Conservation (phyloP, 2,797 vertebrate species). For the Rachycentron canadum region DNA sequence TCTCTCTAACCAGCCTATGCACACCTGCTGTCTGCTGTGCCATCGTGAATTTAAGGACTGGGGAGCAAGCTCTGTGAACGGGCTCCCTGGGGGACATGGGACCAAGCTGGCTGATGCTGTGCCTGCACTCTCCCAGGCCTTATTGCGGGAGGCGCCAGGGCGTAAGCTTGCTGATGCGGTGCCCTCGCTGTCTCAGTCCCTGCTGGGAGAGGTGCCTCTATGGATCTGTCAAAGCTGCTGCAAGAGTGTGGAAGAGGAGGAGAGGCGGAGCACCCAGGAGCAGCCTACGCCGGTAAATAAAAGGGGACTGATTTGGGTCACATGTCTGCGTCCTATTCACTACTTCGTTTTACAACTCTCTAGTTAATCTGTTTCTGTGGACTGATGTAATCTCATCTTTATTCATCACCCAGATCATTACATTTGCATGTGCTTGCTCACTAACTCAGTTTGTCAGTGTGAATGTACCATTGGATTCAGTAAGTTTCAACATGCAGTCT, state of each 20-base stretch:
- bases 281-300: constrained; percentile 91
- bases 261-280: constrained; percentile 93
- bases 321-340: constrained; percentile 25
- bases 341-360: constrained; percentile 16
- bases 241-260: constrained; percentile 98
- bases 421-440: constrained; percentile 18
- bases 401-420: constrained; percentile 3
- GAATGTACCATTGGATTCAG: constrained; percentile 1
- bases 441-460: not conserved
- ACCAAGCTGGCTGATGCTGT: constrained; percentile 89
- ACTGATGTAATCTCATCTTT: not conserved
- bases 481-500: constrained; percentile 11
- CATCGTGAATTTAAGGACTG: constrained; percentile 98
- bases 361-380: not conserved
- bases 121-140: constrained; percentile 95
- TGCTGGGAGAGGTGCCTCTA: constrained; percentile 97
- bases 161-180: constrained; percentile 95
- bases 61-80: constrained; percentile 92
- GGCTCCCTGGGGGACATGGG: constrained; percentile 90
- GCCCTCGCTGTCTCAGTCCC: constrained; percentile 96
- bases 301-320: constrained; percentile 52
- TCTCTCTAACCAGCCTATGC: constrained; percentile 88
- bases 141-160: constrained; percentile 92
- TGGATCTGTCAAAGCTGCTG: constrained; percentile 99
- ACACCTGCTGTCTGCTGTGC: constrained; percentile 98